Percentiles rank a stretch among this genome's conserved stretches.
Conservation (phyloP, 2,888 invertebrate genomes). For the Sclerodermus sp. region DNA sequence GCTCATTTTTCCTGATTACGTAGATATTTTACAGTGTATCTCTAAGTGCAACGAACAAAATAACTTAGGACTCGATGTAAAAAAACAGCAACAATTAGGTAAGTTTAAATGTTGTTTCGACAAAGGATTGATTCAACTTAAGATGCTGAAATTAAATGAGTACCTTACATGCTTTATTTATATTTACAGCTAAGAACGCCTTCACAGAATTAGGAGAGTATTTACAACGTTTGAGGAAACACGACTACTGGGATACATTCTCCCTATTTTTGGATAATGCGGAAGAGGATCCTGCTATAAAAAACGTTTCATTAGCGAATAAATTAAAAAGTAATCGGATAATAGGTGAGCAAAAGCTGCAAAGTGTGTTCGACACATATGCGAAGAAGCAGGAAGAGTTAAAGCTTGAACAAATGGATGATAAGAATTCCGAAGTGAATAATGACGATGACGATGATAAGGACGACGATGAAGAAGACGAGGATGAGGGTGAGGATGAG, state of each 20-base stretch:
- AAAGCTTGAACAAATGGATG: too few species aligned
- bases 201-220: conserved; percentile 41
- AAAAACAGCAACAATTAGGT: conserved; percentile 34
- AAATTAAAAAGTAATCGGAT: conserved; percentile 36
- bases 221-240: conserved; percentile 34
- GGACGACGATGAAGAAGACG: too few species aligned
- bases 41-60: conserved; percentile 31
- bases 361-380: conserved; percentile 41
- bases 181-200: conserved; percentile 38
- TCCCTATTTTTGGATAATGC: conserved; percentile 30
- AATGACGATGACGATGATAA: background rate
- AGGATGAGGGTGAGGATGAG: too few species aligned
- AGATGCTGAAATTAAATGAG: background rate
- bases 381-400: conserved; percentile 34
- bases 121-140: too few species aligned
- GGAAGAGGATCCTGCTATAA: conserved; percentile 43
- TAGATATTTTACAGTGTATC: conserved; percentile 45
- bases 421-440: conserved; percentile 2
- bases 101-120: conserved; percentile 16
- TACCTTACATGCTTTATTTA: conserved; percentile 5
- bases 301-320: conserved; percentile 26
- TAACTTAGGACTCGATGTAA: conserved; percentile 30
- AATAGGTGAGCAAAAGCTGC: conserved; percentile 35
- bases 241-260: conserved; percentile 48
- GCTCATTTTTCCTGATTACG: conserved; percentile 46